Conservation (phyloP, 2,888 invertebrate genomes). For the Fragum whitleyi region DNA sequence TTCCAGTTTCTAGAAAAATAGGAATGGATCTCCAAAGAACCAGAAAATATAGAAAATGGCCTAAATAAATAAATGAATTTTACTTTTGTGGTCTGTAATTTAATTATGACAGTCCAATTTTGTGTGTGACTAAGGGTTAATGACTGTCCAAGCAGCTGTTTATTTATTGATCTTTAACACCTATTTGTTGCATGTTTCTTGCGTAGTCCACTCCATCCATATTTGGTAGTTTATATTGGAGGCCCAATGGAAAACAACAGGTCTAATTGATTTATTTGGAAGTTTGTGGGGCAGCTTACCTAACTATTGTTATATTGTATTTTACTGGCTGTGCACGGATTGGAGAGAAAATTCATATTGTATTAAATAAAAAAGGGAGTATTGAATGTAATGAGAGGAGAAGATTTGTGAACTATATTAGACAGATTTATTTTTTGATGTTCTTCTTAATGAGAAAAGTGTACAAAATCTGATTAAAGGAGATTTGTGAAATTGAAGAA, state of each 20-base stretch:
- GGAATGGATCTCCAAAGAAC: no score
- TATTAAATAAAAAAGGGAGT: neutral
- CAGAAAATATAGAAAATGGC: no score
- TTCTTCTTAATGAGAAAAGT: neutral
- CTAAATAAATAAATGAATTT: no score
- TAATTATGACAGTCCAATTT: neutral
- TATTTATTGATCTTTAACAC: slow-evolving; percentile 13
- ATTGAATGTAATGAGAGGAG: neutral
- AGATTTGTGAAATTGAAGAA: neutral
- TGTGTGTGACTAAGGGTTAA: slow-evolving; percentile 1
- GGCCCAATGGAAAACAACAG: slow-evolving; percentile 8
- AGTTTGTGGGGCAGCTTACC: neutral
- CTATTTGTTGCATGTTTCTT: neutral
- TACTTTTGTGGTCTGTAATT: no score
- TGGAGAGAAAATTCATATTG: neutral
- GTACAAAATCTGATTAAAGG: neutral
- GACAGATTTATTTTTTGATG: neutral
- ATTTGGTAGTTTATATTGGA: neutral
- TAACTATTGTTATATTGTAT: neutral
- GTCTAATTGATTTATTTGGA: slow-evolving; percentile 15
- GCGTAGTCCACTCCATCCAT: slow-evolving; percentile 3
- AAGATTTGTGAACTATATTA: neutral
- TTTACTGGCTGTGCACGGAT: neutral
- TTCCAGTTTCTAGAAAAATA: no score
- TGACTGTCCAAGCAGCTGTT: slow-evolving; percentile 19